Conservation (phyloP, 2,113 vertebrate genomes). For the Progne subis region DNA sequence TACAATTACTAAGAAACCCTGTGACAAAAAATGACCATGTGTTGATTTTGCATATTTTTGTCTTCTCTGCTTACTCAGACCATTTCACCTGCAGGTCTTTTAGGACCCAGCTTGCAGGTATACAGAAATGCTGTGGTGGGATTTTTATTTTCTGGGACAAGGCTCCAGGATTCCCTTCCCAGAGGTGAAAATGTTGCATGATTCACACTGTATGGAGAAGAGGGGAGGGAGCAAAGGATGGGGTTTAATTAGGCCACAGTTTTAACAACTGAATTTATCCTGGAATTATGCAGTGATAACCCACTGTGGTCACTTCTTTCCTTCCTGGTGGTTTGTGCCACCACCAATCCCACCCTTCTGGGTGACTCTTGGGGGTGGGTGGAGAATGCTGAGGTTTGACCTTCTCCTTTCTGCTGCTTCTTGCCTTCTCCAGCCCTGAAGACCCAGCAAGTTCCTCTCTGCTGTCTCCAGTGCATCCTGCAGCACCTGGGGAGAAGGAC, state of each 20-base stretch:
- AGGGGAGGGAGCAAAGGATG: not conserved
- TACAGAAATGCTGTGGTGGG: not conserved
- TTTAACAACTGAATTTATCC: not conserved
- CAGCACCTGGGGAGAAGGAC: not conserved
- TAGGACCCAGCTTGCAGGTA: not conserved
- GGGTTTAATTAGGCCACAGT: not conserved
- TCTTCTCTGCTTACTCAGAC: not conserved
- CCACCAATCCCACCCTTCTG: not conserved
- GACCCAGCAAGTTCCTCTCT: not conserved
- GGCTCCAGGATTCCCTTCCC: not conserved
- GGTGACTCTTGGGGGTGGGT: fast-evolving
- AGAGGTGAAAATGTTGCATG: not conserved
- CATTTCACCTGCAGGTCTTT: not conserved
- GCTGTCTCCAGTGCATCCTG: not conserved
- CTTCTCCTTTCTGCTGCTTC: not conserved
- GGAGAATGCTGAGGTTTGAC: not conserved
- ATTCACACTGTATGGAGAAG: not conserved
- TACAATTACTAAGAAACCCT: not conserved
- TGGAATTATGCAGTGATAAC: not conserved
- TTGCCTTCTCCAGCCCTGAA: not conserved
- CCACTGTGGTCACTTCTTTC: fast-evolving
- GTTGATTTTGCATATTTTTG: not conserved
- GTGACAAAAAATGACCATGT: not conserved
- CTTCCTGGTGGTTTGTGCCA: not conserved
- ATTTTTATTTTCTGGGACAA: not conserved